Evolutionary conservation across 2,888 invertebrate species (phyloP).

Genomic region (Meteorus colon): DNA sequence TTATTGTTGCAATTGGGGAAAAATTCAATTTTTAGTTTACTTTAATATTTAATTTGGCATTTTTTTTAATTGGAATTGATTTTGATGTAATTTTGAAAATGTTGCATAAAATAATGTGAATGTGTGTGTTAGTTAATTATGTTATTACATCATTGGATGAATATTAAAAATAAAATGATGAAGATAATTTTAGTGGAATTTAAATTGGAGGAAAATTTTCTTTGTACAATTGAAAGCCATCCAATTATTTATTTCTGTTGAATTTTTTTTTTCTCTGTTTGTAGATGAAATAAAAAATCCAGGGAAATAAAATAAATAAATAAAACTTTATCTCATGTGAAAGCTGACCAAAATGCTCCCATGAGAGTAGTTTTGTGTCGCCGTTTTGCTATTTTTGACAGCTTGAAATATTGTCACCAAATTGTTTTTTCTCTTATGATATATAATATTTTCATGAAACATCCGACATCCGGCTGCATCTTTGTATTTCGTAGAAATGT

Average conservation of each 20-base stretch:
- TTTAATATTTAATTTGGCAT: no score
- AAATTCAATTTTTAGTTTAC: no score
- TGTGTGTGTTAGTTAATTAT: no score
- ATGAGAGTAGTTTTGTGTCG: constrained; percentile 47
- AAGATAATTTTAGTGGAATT: no score
- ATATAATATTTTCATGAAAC: constrained; percentile 46
- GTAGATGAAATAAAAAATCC: background rate
- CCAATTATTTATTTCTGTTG: background rate
- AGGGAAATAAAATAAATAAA: background rate
- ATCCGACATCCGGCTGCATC: constrained; percentile 40
- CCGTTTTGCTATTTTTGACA: constrained; percentile 61
- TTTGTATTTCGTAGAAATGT: constrained; percentile 4
- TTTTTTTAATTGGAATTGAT: no score
- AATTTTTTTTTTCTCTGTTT: background rate
- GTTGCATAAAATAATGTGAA: no score
- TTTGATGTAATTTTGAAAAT: no score
- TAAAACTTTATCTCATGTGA: constrained; percentile 25
- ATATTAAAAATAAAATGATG: no score
- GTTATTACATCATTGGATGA: no score
- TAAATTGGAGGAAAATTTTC: no score
- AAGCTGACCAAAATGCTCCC: constrained; percentile 56
- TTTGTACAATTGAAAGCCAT: background rate
- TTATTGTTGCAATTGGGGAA: no score
- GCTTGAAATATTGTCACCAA: constrained; percentile 65
- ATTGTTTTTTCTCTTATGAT: constrained; percentile 55